Conservation (phyloP, 2,888 invertebrate species). For the Thecophora atra region DNA sequence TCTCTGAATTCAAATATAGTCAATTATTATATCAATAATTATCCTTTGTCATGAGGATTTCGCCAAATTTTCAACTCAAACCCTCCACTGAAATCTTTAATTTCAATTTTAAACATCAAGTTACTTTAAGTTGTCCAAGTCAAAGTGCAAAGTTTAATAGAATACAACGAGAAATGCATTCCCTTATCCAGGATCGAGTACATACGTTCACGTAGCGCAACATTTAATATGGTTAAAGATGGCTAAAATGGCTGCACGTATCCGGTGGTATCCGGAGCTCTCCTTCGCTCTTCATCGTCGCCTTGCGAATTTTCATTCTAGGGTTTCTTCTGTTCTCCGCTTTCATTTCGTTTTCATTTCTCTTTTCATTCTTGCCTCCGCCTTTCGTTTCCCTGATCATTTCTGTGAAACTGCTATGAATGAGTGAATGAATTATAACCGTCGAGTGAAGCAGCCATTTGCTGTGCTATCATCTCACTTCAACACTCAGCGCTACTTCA, state of each 20-base stretch:
- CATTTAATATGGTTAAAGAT: conserved; percentile 22
- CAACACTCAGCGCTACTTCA: not conserved
- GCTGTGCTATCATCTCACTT: not conserved
- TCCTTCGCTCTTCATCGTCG: too few species aligned
- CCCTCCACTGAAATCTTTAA: too few species aligned
- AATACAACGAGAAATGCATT: conserved; percentile 8
- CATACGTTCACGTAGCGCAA: not conserved
- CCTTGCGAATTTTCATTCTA: not conserved
- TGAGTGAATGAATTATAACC: too few species aligned
- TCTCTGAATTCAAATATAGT: too few species aligned
- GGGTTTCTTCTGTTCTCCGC: not conserved
- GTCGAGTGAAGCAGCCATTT: not conserved
- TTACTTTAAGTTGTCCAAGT: not conserved
- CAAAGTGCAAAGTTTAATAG: not conserved
- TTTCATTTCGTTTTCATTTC: not conserved
- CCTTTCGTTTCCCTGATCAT: not conserved
- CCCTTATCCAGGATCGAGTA: not conserved
- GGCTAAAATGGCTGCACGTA: conserved; percentile 18
- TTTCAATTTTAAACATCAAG: too few species aligned
- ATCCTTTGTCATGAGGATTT: too few species aligned
- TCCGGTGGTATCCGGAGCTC: conserved; percentile 4
- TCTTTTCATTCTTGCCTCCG: not conserved
- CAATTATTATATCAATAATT: too few species aligned
- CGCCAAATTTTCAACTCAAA: too few species aligned
- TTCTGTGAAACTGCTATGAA: not conserved